Base-by-base conservation (phyloP, 2,797 vertebrate species). In the Steatocranus sp. region DNA sequence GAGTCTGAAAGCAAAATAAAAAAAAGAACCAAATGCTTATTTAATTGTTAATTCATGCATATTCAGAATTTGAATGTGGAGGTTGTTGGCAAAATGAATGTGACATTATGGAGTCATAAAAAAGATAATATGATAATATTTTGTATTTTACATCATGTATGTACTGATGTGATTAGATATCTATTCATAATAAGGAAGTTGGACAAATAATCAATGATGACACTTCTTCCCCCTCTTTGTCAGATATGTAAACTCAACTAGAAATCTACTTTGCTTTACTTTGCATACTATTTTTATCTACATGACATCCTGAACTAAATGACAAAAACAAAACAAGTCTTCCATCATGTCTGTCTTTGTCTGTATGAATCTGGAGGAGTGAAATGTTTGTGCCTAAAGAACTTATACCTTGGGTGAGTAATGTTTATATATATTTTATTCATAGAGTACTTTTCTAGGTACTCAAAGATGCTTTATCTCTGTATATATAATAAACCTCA, bases 361-460 rank as follows among this genome's bases (percentile, higher is more conserved):
- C 56, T 58, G 23, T 4, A n/a, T 73, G 43, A n/a, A 73, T 73
- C 17, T 48, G 41, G 43, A 48, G 18, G 43, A 30, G 17, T 73
- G 25, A 73, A 73, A 73, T 73, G 5, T 73, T 48, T 48, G 41
- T 11, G 25, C 41, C 68, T 30, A 73, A 73, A 48, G 41, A 73
- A 48, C 1, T 30, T 41, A 73, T 2, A 12, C 68, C 38, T n/a
- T 14, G 25, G 25, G 25, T 73, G 41, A 73, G 10, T 73, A 48
- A 73, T 73, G 68, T 73, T 73, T 73, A 48, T n/a, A 70, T 46
- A 73, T 73, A 73, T 73, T n/a, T 76, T 66, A 78, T 78, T 78
- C n/a, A 61, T 66, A 17, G 15, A 50, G 43, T 30, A 36, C 41
- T 78, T 78, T 38, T 78, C 4, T 25, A 36, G 17, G 56, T 49